Evolutionary conservation across 2,113 vertebrate genomes (phyloP), one percentile per base, ranked within the genome.

Genomic region (Sinocyclocheilus grahami): DNA sequence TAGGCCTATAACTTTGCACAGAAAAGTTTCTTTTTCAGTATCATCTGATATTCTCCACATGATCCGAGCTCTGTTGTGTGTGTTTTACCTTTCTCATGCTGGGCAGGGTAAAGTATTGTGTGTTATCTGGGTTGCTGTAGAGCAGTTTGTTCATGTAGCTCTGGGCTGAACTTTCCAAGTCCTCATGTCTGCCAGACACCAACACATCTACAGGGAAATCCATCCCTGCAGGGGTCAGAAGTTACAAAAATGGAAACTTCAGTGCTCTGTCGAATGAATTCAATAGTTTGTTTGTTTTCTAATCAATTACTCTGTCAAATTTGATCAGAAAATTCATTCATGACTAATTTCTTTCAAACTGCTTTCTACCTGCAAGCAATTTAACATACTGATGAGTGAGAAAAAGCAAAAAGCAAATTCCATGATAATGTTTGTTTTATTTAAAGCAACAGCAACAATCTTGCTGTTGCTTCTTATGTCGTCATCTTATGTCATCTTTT

Each of bases 161-260:
- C n/a, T 94, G 92, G 75, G 92, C 95, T 46, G 94, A 94, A 10
- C 14, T 93, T 89, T 95, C 93, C 87, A 97, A 4, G 24, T 95
- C 95, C 74, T 94, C 93, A 84, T 96, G 95, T 88, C 90, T 94
- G 86, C 48, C 93, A 33, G 84, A 90, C 37, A 88, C 89, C 92
- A 97, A 86, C 37, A 96, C 75, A 90, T 97, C 96, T 93, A 96
- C 96, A 89, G 96, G 96, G 92, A 96, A 97, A 46, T 94, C 91
- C 96, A 97, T 97, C 84, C 83, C 95, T 93, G 92, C 42, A 87
- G 14, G 27, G 12, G 18, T 80, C 46, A 84, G 46, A 69, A 33
- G 14, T 72, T n/a, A 65, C 14, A 20, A 14, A 20, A n/a, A 81
- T 11, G 3, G 6, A 7, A 78, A 78, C 51, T 33, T 83, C 24